Percentiles rank a stretch among this genome's conserved stretches.
phyloP scores from a whole-genome alignment of 2,113 vertebrate genomes.

The Girardinichthys multiradiatus region DNA sequence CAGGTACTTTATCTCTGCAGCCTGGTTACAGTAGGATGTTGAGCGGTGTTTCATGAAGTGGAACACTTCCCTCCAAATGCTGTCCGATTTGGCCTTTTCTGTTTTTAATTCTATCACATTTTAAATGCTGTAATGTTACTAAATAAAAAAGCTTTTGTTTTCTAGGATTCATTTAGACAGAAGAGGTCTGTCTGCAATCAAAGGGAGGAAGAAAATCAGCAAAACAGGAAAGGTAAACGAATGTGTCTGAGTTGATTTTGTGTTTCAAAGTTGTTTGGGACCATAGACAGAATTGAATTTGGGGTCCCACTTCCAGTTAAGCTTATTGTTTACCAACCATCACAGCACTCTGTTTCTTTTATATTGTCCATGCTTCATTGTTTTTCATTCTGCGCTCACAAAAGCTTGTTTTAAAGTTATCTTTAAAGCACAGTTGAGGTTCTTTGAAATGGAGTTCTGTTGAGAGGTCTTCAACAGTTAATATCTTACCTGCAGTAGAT shows the following conservation, averaged over 20 bases:
- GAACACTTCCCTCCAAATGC: not conserved
- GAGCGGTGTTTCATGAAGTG: not conserved
- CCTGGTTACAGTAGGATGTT: conserved; percentile 13
- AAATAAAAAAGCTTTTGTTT: not conserved
- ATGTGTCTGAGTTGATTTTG: not conserved
- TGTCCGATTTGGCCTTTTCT: not conserved
- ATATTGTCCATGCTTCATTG: not conserved
- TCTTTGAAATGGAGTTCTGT: not conserved
- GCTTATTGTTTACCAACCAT: not conserved
- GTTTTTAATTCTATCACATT: not conserved
- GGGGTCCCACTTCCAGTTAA: no score
- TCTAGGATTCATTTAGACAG: not conserved
- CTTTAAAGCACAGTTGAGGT: not conserved
- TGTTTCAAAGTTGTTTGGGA: not conserved
- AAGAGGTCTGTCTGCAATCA: not conserved
- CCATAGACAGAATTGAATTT: no score
- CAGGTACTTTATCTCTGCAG: conserved; percentile 3
- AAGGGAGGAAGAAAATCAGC: not conserved
- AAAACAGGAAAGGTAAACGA: not conserved
- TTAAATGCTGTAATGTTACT: not conserved
- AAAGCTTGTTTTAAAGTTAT: not conserved
- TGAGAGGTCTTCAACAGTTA: not conserved
- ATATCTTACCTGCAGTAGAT: not conserved
- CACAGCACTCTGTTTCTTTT: not conserved
- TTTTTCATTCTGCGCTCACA: not conserved